Percentiles rank a stretch among this genome's conserved stretches.
These are phyloP conservation scores for Drosophila niveifrons DNA, from an alignment of 2,888 invertebrate genomes.

Conservation along the genomic window DNA sequence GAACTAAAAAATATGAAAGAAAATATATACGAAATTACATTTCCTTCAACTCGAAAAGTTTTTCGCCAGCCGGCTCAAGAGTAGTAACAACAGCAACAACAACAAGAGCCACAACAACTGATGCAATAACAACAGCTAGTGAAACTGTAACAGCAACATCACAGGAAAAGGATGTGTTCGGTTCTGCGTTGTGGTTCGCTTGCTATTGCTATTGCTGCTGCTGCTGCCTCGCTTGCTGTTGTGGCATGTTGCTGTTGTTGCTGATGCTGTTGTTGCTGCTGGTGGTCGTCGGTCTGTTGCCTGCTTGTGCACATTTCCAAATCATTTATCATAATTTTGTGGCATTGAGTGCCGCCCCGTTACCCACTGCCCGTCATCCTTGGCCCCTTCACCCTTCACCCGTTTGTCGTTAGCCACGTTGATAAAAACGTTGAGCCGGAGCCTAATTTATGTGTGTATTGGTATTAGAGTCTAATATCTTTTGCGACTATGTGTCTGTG, in stretches of 20 bases:
- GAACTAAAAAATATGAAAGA: conserved; percentile 27
- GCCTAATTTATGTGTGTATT: conserved; percentile 80
- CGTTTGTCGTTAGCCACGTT: conserved; percentile 41
- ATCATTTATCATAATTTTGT: conserved; percentile 81
- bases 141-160: conserved; percentile 8
- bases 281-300: conserved; percentile 56
- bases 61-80: conserved; percentile 58
- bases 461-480: conserved; percentile 55
- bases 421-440: conserved; percentile 77
- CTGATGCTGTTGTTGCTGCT: conserved; percentile 25
- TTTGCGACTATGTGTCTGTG: conserved; percentile 12
- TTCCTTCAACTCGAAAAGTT: conserved; percentile 80
- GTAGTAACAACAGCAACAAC: conserved; percentile 39
- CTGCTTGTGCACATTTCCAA: conserved; percentile 80
- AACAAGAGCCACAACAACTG: conserved; percentile 13
- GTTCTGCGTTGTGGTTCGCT: conserved; percentile 75
- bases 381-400: background rate
- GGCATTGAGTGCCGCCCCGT: conserved; percentile 65
- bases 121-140: conserved; percentile 11
- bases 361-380: conserved; percentile 7
- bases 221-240: conserved; percentile 31
- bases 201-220: conserved; percentile 29
- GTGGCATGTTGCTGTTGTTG: conserved; percentile 26
- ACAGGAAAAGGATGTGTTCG: conserved; percentile 80
- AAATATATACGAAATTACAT: conserved; percentile 68